phyloP scores from a whole-genome alignment of 2,888 invertebrate genomes.

The Coremacera marginata region DNA sequence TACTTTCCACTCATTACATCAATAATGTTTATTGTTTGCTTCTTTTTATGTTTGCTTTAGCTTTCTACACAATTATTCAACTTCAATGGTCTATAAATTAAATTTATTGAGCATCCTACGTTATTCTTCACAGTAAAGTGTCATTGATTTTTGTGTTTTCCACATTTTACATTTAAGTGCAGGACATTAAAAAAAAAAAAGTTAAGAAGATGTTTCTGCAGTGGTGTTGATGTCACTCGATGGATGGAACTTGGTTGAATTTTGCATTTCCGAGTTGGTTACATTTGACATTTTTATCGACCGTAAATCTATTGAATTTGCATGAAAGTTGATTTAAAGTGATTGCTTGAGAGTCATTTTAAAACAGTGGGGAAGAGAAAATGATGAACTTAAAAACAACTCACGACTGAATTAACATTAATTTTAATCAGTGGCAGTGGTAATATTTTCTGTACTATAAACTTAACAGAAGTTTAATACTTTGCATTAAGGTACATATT shows the following conservation, averaged over 20 bases:
- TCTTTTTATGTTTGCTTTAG: neutral
- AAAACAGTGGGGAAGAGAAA: neutral
- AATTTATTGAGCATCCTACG: neutral
- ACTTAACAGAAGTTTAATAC: no score
- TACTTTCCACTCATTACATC: neutral
- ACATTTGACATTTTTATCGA: neutral
- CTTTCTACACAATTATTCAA: neutral
- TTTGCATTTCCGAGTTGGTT: slow-evolving; percentile 22
- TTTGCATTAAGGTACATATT: no score
- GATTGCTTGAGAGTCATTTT: neutral
- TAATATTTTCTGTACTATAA: no score
- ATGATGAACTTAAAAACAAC: no score
- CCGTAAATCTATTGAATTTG: neutral
- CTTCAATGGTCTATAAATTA: neutral
- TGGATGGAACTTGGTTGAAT: neutral
- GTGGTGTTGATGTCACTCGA: neutral
- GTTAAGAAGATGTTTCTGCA: neutral
- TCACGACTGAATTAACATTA: no score
- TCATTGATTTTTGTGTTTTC: neutral
- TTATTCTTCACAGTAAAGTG: neutral
- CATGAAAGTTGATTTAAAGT: neutral
- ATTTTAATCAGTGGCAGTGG: no score
- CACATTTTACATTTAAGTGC: neutral
- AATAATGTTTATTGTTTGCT: neutral
- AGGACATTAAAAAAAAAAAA: no score